Base-by-base conservation (phyloP, 92 coral and sea anemone species). In the Zoanthus gigantus region DNA sequence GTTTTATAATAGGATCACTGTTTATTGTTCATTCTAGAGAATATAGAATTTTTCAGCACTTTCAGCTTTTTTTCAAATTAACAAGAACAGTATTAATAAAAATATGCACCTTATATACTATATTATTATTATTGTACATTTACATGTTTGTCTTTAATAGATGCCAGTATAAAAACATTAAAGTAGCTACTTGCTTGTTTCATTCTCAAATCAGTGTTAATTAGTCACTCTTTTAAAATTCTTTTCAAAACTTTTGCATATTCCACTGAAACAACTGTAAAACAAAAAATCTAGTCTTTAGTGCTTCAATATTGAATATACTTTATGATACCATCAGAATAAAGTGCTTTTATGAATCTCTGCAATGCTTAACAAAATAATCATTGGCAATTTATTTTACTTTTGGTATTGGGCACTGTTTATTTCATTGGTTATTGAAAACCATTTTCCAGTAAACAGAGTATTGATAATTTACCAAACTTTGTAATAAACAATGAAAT, bases 351-450 rank as follows among this genome's bases (percentile, higher is more conserved):
- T 67, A 67, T 18, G 72, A 67, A 28, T 67, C 31, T 18, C 29
- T 67, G 72, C 72, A 67, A 23, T 67, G 72, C 72, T 67, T 67
- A 34, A 67, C 72, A 67, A 34, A 67, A 67, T 67, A 67, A 67
- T 67, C 72, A 67, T 67, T 67, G 72, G 72, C 72, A 67, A n/a
- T 67, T 5, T 8, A 67, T 67, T 67, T 18, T 67, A 67, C 42
- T 67, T 67, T 67, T 67, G 72, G 72, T 67, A 67, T 67, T 67
- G 72, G 72, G 11, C 72, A 67, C 72, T 67, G 72, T 67, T 67
- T 67, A 67, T 67, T 67, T 67, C 72, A 67, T 67, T 67, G 34
- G 37, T 67, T 67, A 67, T 67, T 67, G 37, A 67, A 67, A 67
- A 67, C 72, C n/a, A 67, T 67, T 67, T 67, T 67, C 42, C 72